Conservation (phyloP, 2,113 vertebrate species). For the Rhegmatorhina hoffmannsi region DNA sequence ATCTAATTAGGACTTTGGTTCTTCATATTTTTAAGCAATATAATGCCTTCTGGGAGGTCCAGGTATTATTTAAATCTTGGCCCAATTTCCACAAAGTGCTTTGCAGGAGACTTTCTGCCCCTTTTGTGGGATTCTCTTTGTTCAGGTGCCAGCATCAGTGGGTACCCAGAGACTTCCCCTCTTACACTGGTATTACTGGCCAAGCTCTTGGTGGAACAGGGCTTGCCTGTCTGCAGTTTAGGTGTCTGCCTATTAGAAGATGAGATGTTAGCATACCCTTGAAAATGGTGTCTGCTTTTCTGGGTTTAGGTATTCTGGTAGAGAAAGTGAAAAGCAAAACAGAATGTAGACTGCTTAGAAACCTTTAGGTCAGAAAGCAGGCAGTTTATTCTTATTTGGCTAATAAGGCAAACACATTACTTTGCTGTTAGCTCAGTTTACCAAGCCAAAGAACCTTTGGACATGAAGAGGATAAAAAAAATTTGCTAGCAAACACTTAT, state of each 20-base stretch:
- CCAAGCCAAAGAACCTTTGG: not conserved
- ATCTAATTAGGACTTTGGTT: not conserved
- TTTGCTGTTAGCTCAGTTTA: not conserved
- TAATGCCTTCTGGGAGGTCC: not conserved
- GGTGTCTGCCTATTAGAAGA: not conserved
- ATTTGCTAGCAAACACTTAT: not conserved
- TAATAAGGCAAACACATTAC: not conserved
- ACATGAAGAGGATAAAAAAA: not conserved
- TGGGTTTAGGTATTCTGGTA: not conserved
- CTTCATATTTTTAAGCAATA: not conserved
- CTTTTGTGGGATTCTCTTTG: not conserved
- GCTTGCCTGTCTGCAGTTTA: not conserved
- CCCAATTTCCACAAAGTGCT: not conserved
- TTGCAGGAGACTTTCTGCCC: not conserved
- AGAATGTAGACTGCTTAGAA: not conserved
- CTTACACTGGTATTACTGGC: not conserved
- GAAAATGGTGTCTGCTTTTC: not conserved
- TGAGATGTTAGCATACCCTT: not conserved
- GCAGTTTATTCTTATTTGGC: not conserved
- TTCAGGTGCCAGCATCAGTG: fast-evolving
- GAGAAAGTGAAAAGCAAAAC: not conserved
- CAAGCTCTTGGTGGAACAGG: not conserved
- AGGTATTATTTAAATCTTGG: not conserved
- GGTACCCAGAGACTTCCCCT: fast-evolving
- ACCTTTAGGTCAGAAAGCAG: not conserved